These are phyloP conservation scores for Auanema sp. DNA, from an alignment of 2,888 invertebrate species.

Conservation along the genomic window DNA sequence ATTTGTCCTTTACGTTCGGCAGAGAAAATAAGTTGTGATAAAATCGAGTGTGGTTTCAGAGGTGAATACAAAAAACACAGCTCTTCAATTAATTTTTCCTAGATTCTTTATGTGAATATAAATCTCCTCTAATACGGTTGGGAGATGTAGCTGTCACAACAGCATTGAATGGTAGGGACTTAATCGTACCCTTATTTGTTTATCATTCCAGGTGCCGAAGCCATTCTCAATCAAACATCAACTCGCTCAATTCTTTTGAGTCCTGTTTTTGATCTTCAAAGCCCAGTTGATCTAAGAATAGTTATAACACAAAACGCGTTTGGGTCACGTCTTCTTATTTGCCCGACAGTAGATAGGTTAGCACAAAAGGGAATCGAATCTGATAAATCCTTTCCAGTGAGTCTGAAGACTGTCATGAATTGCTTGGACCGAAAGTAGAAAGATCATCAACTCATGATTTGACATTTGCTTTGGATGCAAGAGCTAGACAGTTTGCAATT, in stretches of 20 bases:
- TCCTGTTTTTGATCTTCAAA: slow-evolving; percentile 35
- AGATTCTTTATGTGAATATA: slow-evolving; percentile 37
- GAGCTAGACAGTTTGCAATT: slow-evolving; percentile 49
- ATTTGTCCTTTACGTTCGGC: slow-evolving; percentile 54
- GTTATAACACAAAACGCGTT: slow-evolving; percentile 39
- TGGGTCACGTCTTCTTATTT: slow-evolving; percentile 42
- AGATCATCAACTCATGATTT: slow-evolving; percentile 24
- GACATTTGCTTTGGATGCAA: slow-evolving; percentile 33
- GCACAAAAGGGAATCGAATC: neutral
- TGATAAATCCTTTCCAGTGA: slow-evolving; percentile 23
- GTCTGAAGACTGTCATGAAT: slow-evolving; percentile 39
- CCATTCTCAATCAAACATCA: slow-evolving; percentile 24
- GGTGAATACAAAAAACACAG: too few species aligned
- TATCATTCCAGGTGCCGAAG: slow-evolving; percentile 12
- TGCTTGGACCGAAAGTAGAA: slow-evolving; percentile 35
- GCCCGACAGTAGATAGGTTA: slow-evolving; percentile 38
- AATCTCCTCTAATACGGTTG: slow-evolving; percentile 29
- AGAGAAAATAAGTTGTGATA: slow-evolving; percentile 55
- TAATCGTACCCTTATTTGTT: neutral
- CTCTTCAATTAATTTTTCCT: too few species aligned
- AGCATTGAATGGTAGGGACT: slow-evolving; percentile 13
- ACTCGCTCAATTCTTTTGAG: slow-evolving; percentile 29
- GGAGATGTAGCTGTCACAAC: slow-evolving; percentile 26
- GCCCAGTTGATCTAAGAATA: slow-evolving; percentile 31
- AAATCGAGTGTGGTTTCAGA: slow-evolving; percentile 50